Evolutionary conservation across 1,140 invertebrate genomes (phyloP).

Genomic region (Helicorthomorpha holstii): DNA sequence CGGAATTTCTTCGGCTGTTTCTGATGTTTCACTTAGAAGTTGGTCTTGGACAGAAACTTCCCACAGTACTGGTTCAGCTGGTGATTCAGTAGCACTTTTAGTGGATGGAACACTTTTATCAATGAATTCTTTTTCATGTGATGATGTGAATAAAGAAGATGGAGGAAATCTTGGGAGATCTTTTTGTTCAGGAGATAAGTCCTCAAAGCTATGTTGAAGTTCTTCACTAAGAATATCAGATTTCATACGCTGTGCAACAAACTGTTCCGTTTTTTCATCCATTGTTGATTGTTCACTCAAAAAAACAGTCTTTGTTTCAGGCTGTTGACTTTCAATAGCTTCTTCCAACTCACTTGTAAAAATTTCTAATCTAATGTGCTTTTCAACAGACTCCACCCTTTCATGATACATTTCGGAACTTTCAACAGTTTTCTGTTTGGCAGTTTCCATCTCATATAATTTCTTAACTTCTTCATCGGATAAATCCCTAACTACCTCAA

Average conservation of each 20-base stretch:
- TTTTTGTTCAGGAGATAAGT: slow-evolving; percentile 15
- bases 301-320: slow-evolving; percentile 16
- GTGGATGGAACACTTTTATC: neutral
- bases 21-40: slow-evolving; percentile 12
- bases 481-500: too few relatives aligned
- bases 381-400: slow-evolving; percentile 19
- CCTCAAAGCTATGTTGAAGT: slow-evolving; percentile 11
- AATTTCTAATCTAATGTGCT: slow-evolving; percentile 24
- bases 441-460: neutral
- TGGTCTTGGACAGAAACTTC: slow-evolving; percentile 39
- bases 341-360: slow-evolving; percentile 24
- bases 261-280: slow-evolving; percentile 13
- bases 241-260: slow-evolving; percentile 14
- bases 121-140: neutral
- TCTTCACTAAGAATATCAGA: slow-evolving; percentile 16
- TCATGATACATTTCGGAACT: slow-evolving; percentile 7
- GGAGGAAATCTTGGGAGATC: slow-evolving; percentile 10
- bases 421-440: neutral
- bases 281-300: slow-evolving; percentile 4
- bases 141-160: neutral
- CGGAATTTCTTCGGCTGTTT: slow-evolving; percentile 18
- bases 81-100: slow-evolving; percentile 7
- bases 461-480: too few relatives aligned
- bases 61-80: slow-evolving; percentile 27
- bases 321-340: slow-evolving; percentile 22